Percentiles rank a stretch among this genome's conserved stretches.
These are phyloP conservation scores for Deroplatys truncata DNA, from an alignment of 2,888 invertebrate species.

Conservation along the genomic window DNA sequence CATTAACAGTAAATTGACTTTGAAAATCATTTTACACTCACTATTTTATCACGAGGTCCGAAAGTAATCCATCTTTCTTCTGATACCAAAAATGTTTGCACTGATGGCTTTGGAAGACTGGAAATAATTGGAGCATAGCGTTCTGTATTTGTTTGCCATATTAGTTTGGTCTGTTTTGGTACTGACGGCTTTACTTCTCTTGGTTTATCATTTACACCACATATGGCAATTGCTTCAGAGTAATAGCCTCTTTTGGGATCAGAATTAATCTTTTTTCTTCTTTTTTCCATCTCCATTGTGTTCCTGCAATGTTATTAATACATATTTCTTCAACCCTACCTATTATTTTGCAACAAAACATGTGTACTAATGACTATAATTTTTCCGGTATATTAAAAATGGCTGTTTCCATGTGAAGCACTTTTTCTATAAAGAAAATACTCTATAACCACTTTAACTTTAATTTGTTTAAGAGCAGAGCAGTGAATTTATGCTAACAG, in stretches of 20 bases:
- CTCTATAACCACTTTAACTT: too few species aligned
- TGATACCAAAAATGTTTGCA: constrained; percentile 51
- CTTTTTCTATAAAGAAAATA: too few species aligned
- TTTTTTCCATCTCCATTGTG: neutral
- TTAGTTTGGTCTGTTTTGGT: constrained; percentile 36
- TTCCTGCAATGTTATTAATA: neutral
- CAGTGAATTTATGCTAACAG: too few species aligned
- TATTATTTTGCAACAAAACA: too few species aligned
- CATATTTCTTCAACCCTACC: neutral
- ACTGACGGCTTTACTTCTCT: neutral
- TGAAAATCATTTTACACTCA: constrained; percentile 40
- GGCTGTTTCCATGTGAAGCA: too few species aligned
- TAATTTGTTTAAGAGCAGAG: too few species aligned
- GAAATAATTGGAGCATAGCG: constrained; percentile 47
- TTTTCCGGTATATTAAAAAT: too few species aligned
- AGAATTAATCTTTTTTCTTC: neutral
- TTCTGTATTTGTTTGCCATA: constrained; percentile 56
- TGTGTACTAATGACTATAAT: too few species aligned
- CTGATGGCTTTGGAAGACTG: constrained; percentile 44
- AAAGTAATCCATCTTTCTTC: constrained; percentile 63
- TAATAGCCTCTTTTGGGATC: constrained; percentile 9
- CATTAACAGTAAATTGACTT: neutral
- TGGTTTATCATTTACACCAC: neutral
- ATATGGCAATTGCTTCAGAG: constrained; percentile 12
- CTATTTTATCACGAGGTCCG: constrained; percentile 54